Base-by-base conservation (phyloP, 2,888 invertebrate species). In the Sesia bembeciformis region DNA sequence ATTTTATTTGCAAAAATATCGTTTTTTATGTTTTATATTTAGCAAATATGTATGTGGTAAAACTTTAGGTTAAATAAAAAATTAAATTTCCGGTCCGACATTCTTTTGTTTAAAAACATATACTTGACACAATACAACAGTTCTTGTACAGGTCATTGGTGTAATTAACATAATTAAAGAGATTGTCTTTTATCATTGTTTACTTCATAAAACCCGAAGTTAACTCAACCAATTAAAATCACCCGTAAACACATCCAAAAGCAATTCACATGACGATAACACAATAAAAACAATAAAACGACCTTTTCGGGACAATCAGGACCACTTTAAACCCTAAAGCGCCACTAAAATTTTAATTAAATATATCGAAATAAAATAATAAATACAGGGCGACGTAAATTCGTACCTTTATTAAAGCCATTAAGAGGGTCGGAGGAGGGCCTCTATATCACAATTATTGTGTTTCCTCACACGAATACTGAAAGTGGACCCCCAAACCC, bases 321-420 rank as follows among this genome's bases (percentile, higher is more conserved):
- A 39, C 38, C 50, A 50, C 39, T 50, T 61, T 56, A 54, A 50
- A 55, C 57, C 57, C 58, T 40, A 54, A 53, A 53, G 56, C 56
- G 59, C 58, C 74, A 79, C 78, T 81, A 81, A 82, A 83, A 84
- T 84, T 85, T 86, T 86, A 87, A 87, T 88, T 84, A 86, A 85
- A 87, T 84, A 80, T 81, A 84, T 85, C 76, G 80, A 75, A 85
- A 84, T 79, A 85, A 84, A 86, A 84, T 85, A 84, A 84, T 87
- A 85, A 88, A 86, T 81, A 86, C 71, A 72, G 63, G 62, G 67
- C 62, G 82, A 81, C 87, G 74, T 78, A 75, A 73, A 80, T 75
- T 79, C 76, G 78, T 85, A 86, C 88, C 87, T 88, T 87, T 87
- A 87, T 87, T 87, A 88, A 87, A 83, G 70, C 82, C 84, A 87